These are phyloP conservation scores for Melanerpes aurifrons DNA, from an alignment of 2,113 vertebrate genomes.

Conservation along the genomic window DNA sequence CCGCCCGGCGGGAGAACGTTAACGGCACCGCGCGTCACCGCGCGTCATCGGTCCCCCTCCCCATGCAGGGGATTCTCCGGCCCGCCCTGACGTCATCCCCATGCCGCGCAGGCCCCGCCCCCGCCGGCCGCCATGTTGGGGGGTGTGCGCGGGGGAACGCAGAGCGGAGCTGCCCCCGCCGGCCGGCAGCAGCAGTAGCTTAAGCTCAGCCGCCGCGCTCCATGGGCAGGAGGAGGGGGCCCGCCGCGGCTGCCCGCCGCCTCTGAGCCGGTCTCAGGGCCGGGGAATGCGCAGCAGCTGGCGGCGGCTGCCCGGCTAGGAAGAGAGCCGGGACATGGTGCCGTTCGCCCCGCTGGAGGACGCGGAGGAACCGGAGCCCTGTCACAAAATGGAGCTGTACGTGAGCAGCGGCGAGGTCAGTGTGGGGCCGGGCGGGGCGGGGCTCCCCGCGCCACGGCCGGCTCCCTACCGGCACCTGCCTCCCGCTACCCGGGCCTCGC, in stretches of 20 bases:
- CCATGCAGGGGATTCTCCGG: conserved; percentile 79
- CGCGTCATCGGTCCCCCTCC: background rate
- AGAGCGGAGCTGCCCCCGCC: conserved; percentile 5
- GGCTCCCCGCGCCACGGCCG: background rate
- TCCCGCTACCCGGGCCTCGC: background rate
- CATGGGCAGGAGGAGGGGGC: background rate
- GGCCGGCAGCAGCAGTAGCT: background rate
- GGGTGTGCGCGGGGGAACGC: conserved; percentile 35
- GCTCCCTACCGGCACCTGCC: background rate
- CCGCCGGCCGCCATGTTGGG: conserved; percentile 84
- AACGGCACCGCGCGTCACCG: background rate
- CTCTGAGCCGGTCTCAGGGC: background rate
- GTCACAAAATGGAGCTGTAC: conserved; percentile 91
- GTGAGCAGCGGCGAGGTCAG: conserved; percentile 75
- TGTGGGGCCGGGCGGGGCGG: background rate
- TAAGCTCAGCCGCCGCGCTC: background rate
- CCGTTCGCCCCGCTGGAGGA: conserved; percentile 82
- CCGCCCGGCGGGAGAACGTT: background rate
- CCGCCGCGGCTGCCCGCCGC: background rate
- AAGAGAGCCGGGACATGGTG: conserved; percentile 73
- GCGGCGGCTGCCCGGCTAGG: background rate
- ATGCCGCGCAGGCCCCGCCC: conserved; percentile 76
- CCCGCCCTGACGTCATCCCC: conserved; percentile 81
- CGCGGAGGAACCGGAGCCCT: conserved; percentile 64
- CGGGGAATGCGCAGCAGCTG: background rate